A percentile compares a stretch with the other conserved stretches of the same genome.
phyloP scores from a whole-genome alignment of 1,140 invertebrate genomes.

The Aphaenogaster rudis region DNA sequence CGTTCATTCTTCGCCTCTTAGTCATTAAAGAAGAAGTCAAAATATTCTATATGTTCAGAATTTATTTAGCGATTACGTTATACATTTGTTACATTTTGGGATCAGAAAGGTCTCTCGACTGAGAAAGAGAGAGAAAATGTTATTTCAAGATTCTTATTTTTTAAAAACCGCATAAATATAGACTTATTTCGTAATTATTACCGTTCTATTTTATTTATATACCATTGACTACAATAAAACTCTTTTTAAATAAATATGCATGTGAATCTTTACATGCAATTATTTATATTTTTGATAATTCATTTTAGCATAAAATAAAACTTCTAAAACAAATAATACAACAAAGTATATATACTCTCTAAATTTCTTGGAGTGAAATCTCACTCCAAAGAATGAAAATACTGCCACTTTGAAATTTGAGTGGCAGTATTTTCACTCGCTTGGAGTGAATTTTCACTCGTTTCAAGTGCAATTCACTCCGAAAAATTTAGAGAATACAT shows the following conservation, averaged over 20 bases:
- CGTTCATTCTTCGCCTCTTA: not conserved
- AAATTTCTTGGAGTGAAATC: too few species aligned
- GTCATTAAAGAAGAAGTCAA: not conserved
- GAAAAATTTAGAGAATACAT: too few species aligned
- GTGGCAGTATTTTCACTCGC: too few species aligned
- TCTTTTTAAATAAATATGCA: not conserved
- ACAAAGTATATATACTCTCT: not conserved
- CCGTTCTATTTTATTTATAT: not conserved
- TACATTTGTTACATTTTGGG: not conserved
- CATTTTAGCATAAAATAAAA: not conserved
- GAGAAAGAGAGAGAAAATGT: not conserved
- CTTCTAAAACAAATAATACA: not conserved
- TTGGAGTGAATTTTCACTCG: too few species aligned
- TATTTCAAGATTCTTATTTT: slow-evolving; percentile 18
- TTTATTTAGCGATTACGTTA: not conserved
- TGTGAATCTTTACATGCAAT: not conserved
- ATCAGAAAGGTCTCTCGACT: not conserved
- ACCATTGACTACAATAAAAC: not conserved
- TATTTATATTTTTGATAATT: not conserved
- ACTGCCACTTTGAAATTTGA: too few species aligned
- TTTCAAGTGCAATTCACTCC: too few species aligned
- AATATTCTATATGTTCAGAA: not conserved
- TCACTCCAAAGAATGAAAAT: too few species aligned
- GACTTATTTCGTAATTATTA: not conserved
- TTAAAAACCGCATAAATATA: not conserved